These are phyloP conservation scores for Ranitomeya imitator DNA, from an alignment of 2,113 vertebrate genomes.

Conservation along the genomic window DNA sequence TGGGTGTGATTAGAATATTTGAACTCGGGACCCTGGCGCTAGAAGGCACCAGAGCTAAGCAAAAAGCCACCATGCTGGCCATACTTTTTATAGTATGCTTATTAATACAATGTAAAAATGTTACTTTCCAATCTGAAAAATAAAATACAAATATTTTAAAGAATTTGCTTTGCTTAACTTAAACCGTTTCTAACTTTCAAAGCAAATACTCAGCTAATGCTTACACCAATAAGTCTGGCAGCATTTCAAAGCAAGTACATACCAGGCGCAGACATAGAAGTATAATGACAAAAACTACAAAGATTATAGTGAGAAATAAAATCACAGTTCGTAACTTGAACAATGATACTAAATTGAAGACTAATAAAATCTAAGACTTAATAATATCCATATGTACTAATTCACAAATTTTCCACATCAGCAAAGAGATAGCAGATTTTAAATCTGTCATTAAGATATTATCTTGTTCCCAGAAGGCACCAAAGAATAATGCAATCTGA, in stretches of 20 bases:
- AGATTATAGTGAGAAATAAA: slow-evolving; percentile 80
- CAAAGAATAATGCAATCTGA: slow-evolving; percentile 15
- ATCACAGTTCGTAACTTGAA: slow-evolving; percentile 79
- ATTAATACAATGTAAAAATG: not conserved
- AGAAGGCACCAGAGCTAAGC: too few species aligned
- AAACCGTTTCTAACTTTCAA: not conserved
- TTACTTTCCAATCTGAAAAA: not conserved
- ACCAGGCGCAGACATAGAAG: slow-evolving; percentile 79
- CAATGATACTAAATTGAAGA: slow-evolving; percentile 74
- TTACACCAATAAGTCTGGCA: slow-evolving; percentile 77
- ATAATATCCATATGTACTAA: slow-evolving; percentile 75
- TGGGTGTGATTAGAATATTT: too few species aligned
- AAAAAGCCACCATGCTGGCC: too few species aligned
- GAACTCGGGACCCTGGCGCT: too few species aligned
- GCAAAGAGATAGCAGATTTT: slow-evolving; percentile 71
- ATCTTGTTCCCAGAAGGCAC: slow-evolving; percentile 61
- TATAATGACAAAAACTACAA: slow-evolving; percentile 76
- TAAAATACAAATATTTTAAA: not conserved
- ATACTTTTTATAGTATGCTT: too few species aligned
- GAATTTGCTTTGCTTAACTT: not conserved
- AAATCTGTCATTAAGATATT: slow-evolving; percentile 67
- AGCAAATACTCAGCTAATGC: slow-evolving; percentile 64
- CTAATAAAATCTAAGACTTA: slow-evolving; percentile 72
- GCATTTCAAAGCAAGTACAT: slow-evolving; percentile 76
- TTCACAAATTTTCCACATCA: slow-evolving; percentile 68